Evolutionary conservation across 2,888 invertebrate genomes (phyloP).

Genomic region (Hololepta plana): DNA sequence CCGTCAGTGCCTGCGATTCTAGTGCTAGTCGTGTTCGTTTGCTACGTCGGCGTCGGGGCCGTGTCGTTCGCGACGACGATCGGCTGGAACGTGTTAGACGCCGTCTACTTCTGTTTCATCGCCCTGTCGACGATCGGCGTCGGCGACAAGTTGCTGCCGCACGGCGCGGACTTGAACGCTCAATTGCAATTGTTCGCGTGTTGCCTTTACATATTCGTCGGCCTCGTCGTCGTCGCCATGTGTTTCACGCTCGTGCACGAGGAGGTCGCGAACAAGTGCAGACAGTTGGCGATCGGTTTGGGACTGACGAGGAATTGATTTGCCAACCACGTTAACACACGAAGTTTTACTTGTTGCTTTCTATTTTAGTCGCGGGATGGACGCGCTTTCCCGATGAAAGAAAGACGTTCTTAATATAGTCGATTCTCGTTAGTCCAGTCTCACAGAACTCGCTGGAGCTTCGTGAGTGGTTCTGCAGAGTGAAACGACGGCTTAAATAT

Average conservation of each 20-base stretch:
- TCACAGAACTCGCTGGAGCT: too few relatives aligned
- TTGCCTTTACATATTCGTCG: slow-evolving; percentile 61
- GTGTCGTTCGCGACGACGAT: slow-evolving; percentile 63
- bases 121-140: slow-evolving; percentile 71
- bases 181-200: slow-evolving; percentile 62
- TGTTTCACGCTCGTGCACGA: slow-evolving; percentile 71
- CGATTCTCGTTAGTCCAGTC: too few relatives aligned
- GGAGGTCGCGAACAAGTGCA: slow-evolving; percentile 55
- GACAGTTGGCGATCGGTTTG: slow-evolving; percentile 48
- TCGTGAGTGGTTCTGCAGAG: too few relatives aligned
- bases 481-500: too few relatives aligned
- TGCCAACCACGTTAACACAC: too few relatives aligned
- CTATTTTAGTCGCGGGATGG: too few relatives aligned
- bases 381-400: too few relatives aligned
- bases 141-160: slow-evolving; percentile 50
- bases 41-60: slow-evolving; percentile 61
- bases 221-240: slow-evolving; percentile 67
- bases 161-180: slow-evolving; percentile 23
- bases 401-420: too few relatives aligned
- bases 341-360: too few relatives aligned
- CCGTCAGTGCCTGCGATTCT: slow-evolving; percentile 41
- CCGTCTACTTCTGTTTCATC: slow-evolving; percentile 71
- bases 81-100: slow-evolving; percentile 64
- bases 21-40: slow-evolving; percentile 46
- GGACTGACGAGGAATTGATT: slow-evolving; percentile 22